Conservation (phyloP, 2,797 vertebrate species). For the Podarcis lilfordi region DNA sequence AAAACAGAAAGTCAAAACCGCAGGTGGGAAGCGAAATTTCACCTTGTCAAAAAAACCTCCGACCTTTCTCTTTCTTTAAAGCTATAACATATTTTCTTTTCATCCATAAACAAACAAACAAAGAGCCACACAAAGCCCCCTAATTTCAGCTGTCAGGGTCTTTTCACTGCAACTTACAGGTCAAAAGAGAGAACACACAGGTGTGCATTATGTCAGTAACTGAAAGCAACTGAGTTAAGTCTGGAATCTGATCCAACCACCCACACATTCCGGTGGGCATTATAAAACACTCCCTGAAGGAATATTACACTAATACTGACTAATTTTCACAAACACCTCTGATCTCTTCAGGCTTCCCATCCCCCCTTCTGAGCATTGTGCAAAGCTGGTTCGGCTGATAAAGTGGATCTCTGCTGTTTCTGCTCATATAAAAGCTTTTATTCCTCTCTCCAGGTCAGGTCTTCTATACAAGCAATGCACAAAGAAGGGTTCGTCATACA, state of each 20-base stretch:
- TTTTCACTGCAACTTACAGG: conserved; percentile 73
- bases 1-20: neutral
- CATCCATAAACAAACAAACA: conserved; percentile 53
- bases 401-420: conserved; percentile 45
- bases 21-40: neutral
- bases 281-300: conserved; percentile 73
- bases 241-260: conserved; percentile 82
- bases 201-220: conserved; percentile 77
- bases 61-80: conserved; percentile 11
- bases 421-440: conserved; percentile 53
- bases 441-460: conserved; percentile 52
- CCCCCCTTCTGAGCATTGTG: conserved; percentile 65
- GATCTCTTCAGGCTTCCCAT: conserved; percentile 61
- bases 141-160: conserved; percentile 73
- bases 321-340: conserved; percentile 71
- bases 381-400: conserved; percentile 60
- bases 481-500: conserved; percentile 55
- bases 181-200: conserved; percentile 78
- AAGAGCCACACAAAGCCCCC: conserved; percentile 60
- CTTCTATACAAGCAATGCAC: conserved; percentile 47
- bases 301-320: conserved; percentile 73
- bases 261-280: conserved; percentile 83
- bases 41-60: neutral
- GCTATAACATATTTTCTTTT: conserved; percentile 31
- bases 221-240: conserved; percentile 78